These are phyloP conservation scores for Babylonia areolata DNA, from an alignment of 1,140 invertebrate genomes.

Conservation along the genomic window DNA sequence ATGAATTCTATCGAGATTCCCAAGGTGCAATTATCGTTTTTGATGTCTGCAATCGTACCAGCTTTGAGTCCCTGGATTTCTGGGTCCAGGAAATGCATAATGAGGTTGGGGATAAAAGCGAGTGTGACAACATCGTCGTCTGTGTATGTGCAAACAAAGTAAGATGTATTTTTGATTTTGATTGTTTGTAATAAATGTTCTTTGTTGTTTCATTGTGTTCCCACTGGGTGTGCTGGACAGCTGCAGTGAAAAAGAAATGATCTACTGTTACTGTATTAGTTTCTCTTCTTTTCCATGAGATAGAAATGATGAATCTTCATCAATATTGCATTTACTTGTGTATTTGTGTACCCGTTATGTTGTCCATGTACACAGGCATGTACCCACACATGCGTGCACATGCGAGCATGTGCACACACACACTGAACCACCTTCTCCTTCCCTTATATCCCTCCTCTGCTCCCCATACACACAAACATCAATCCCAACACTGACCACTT, in stretches of 20 bases:
- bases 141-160: slow-evolving; percentile 76
- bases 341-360: too few relatives aligned
- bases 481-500: background rate
- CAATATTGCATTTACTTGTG: too few relatives aligned
- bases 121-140: slow-evolving; percentile 72
- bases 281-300: too few relatives aligned
- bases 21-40: slow-evolving; percentile 75
- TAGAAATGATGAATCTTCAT: too few relatives aligned
- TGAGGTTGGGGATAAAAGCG: slow-evolving; percentile 69
- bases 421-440: background rate
- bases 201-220: too few relatives aligned
- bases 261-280: too few relatives aligned
- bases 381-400: background rate
- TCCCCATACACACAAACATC: background rate
- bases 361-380: background rate
- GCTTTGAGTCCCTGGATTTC: slow-evolving; percentile 72
- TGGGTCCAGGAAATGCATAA: slow-evolving; percentile 74
- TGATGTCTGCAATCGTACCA: slow-evolving; percentile 69
- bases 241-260: too few relatives aligned
- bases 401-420: background rate
- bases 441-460: too few relatives aligned
- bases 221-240: too few relatives aligned
- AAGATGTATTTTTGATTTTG: slow-evolving; percentile 5
- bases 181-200: too few relatives aligned
- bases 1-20: slow-evolving; percentile 76